These are phyloP conservation scores for Hypselothyrea guttata DNA, from an alignment of 2,888 invertebrate species.

Conservation along the genomic window DNA sequence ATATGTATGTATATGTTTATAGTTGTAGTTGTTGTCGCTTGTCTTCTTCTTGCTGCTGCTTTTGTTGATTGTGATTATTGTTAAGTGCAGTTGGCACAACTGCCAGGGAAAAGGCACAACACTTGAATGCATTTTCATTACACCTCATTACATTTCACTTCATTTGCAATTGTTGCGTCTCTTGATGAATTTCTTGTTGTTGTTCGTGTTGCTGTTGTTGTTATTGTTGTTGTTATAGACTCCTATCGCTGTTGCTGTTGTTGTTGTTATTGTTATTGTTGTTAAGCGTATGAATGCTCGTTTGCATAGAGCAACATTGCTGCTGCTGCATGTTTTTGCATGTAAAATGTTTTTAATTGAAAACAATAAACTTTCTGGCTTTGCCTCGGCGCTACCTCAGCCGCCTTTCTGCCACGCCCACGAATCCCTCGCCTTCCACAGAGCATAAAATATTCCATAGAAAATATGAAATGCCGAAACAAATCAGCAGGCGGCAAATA, in stretches of 20 bases:
- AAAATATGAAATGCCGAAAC: slow-evolving; percentile 41
- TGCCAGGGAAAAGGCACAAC: slow-evolving; percentile 47
- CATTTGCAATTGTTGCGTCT: slow-evolving; percentile 68
- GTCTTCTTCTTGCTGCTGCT: slow-evolving; percentile 24
- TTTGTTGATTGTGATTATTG: slow-evolving; percentile 59
- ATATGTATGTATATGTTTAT: background rate
- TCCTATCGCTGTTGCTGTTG: too few relatives aligned
- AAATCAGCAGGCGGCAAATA: slow-evolving; percentile 26
- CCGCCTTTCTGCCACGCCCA: background rate
- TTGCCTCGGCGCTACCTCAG: slow-evolving; percentile 19
- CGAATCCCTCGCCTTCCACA: slow-evolving; percentile 2
- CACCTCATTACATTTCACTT: slow-evolving; percentile 75
- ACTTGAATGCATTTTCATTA: slow-evolving; percentile 76
- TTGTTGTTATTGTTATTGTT: slow-evolving; percentile 22
- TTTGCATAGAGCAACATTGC: slow-evolving; percentile 30
- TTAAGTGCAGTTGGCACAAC: slow-evolving; percentile 66
- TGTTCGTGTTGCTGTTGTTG: slow-evolving; percentile 11
- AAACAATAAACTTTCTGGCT: slow-evolving; percentile 72
- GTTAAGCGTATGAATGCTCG: slow-evolving; percentile 33
- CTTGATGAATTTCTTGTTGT: slow-evolving; percentile 45
- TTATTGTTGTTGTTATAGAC: background rate
- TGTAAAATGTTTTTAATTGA: slow-evolving; percentile 76
- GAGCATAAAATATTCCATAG: slow-evolving; percentile 48
- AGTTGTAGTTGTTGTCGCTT: slow-evolving; percentile 12
- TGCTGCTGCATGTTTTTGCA: slow-evolving; percentile 59